Percentiles rank a stretch among this genome's conserved stretches.
These are phyloP conservation scores for Eurois occulta DNA, from an alignment of 2,888 invertebrate species.

Conservation along the genomic window DNA sequence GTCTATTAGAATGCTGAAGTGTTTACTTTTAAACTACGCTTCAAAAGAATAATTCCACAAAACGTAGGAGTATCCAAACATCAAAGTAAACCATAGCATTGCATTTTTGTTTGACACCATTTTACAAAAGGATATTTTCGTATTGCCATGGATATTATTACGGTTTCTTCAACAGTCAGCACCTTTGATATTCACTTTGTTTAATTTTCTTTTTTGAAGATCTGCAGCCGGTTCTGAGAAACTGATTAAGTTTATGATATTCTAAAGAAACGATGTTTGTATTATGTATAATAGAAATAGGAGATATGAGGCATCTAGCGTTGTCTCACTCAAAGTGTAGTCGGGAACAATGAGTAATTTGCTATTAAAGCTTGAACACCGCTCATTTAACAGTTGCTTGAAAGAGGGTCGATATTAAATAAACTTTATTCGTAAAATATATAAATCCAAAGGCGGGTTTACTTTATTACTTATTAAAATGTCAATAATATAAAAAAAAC, in stretches of 20 bases:
- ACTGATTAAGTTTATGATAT: slow-evolving; percentile 42
- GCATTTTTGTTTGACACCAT: slow-evolving; percentile 60
- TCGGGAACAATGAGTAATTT: slow-evolving; percentile 26
- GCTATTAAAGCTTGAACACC: neutral
- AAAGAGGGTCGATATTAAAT: neutral
- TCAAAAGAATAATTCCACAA: slow-evolving; percentile 65
- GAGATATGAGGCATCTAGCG: neutral
- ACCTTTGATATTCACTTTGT: slow-evolving; percentile 64
- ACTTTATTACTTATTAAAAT: slow-evolving; percentile 7
- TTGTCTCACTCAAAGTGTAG: neutral
- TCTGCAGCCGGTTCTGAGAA: slow-evolving; percentile 60
- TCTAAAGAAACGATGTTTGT: slow-evolving; percentile 25
- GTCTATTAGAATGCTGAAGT: slow-evolving; percentile 46
- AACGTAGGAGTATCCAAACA: slow-evolving; percentile 48
- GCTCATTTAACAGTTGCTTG: neutral
- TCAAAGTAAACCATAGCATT: slow-evolving; percentile 55
- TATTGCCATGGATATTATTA: slow-evolving; percentile 50
- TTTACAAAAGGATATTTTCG: slow-evolving; percentile 54
- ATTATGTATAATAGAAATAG: slow-evolving; percentile 21
- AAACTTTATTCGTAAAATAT: neutral
- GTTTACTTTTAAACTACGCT: slow-evolving; percentile 56
- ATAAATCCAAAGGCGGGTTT: neutral
- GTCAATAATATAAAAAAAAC: slow-evolving; percentile 17
- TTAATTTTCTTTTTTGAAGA: slow-evolving; percentile 62
- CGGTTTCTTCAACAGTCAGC: slow-evolving; percentile 13